Evolutionary conservation across 2,113 vertebrate species (phyloP), one percentile per base, ranked within the genome.

Genomic region (Seriola dumerili): DNA sequence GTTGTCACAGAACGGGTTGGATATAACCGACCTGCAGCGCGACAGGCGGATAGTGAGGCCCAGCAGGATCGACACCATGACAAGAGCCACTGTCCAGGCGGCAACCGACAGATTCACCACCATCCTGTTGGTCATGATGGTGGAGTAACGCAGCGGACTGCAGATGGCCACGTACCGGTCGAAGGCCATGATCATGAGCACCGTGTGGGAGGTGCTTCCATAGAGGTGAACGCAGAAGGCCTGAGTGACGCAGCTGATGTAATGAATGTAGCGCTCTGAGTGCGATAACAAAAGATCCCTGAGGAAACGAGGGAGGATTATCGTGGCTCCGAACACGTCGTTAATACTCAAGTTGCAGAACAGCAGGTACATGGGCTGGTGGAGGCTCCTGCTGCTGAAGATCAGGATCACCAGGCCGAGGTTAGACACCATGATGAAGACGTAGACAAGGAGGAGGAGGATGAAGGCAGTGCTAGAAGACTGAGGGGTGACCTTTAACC

Each of bases 151-250:
- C 55, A 95, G 66, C 0, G 93, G 91, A 44, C 87, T 83, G 67
- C 93, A 94, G 75, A 95, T 90, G 11, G 94, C 94, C 52, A 95
- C 63, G 29, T 94, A 94, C 21, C 94, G 85, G 38, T 95, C 94
- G 2, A 89, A 95, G 0, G 94, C 92, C 94, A 95, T 95, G 65
- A 90, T 84, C 9, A 94, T 93, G 19, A 95, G 85, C 19, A 95
- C 86, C 0, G 90, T 86, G 67, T 93, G 89, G 1, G 74, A 46
- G 0, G 61, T 12, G 21, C 76, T n/a, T 0, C 1, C 25, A 7
- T 89, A 64, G 4, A 89, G 7, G 17, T 95, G 94, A 9, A 59
- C 64, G 2, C 78, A 91, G 34, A 93, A 94, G 1, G 92, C 93
- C 69, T 95, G 94, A n/a, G 81, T 8, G 0, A 25, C 93, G 34